Percentiles rank a stretch among this genome's conserved stretches.
Conservation (phyloP, 2,797 vertebrate species). For the Chrysocyon brachyurus region DNA sequence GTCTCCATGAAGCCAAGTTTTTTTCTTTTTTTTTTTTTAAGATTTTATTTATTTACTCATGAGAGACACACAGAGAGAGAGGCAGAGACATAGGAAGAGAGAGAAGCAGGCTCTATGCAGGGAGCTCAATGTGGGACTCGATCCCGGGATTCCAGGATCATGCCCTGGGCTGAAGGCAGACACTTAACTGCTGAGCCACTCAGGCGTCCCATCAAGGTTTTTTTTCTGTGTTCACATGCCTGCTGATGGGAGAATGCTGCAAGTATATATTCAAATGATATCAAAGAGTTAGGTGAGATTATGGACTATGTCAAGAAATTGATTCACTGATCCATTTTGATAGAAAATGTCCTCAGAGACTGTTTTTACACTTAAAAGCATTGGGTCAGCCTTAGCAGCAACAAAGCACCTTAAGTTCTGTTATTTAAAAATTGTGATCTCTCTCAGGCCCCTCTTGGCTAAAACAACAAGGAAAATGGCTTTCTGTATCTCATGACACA, state of each 20-base stretch:
- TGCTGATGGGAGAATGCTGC: not conserved
- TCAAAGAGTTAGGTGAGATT: constrained; percentile 34
- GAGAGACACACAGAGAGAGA: no score
- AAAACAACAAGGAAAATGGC: not conserved
- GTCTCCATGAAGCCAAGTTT: constrained; percentile 31
- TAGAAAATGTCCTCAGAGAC: constrained; percentile 62
- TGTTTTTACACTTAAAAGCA: constrained; percentile 51
- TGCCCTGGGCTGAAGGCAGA: no score
- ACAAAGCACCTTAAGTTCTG: constrained; percentile 24
- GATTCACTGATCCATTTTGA: constrained; percentile 56
- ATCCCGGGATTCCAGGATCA: no score
- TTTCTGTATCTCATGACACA: constrained; percentile 20
- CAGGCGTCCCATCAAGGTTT: not conserved
- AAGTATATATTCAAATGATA: constrained; percentile 46
- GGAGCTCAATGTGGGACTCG: no score
- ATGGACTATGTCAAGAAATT: constrained; percentile 1
- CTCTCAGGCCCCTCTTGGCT: not conserved
- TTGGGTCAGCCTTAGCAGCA: constrained; percentile 54
- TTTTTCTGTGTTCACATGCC: constrained; percentile 18
- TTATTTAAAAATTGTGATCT: constrained; percentile 36
- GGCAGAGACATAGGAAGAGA: no score
- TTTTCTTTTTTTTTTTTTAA: not conserved
- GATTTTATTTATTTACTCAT: no score
- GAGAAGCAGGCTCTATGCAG: no score
- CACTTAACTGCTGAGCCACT: no score